Percentiles rank a stretch among this genome's conserved stretches.
Evolutionary conservation across 2,888 invertebrate species (phyloP).

Genomic region (Encarsia formosa): DNA sequence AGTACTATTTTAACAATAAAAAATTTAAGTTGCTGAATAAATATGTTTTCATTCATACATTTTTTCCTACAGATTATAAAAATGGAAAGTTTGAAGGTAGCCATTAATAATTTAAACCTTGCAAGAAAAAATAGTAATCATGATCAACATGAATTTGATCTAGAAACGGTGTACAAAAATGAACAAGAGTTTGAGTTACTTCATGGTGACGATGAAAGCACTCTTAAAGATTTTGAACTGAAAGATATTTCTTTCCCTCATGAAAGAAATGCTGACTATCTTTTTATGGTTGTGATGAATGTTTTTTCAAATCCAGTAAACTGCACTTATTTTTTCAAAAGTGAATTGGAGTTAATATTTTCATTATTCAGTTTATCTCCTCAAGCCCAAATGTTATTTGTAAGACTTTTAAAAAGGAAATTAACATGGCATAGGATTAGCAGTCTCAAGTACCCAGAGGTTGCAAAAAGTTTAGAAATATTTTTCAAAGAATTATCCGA

Average conservation of each 20-base stretch:
- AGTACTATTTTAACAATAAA: too few relatives aligned
- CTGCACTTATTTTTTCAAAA: constrained; percentile 42
- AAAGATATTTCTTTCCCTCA: constrained; percentile 31
- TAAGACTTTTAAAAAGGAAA: constrained; percentile 40
- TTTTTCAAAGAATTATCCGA: constrained; percentile 32
- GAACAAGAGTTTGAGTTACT: constrained; percentile 27
- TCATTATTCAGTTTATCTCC: constrained; percentile 33
- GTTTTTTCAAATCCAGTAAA: constrained; percentile 41
- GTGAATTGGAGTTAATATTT: constrained; percentile 39
- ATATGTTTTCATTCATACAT: too few relatives aligned
- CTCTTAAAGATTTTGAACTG: constrained; percentile 32
- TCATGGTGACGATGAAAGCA: constrained; percentile 26
- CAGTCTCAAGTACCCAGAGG: constrained; percentile 33
- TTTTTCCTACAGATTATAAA: too few relatives aligned
- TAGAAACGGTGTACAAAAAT: constrained; percentile 35
- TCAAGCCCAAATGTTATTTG: constrained; percentile 39
- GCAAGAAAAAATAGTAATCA: constrained; percentile 35
- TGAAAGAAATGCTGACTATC: constrained; percentile 33
- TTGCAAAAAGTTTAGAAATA: constrained; percentile 30
- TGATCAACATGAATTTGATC: constrained; percentile 34
- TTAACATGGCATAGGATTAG: constrained; percentile 34
- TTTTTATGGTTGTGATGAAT: constrained; percentile 33
- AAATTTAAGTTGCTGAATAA: too few relatives aligned
- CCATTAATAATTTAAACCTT: constrained; percentile 39
- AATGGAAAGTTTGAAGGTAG: too few relatives aligned